Evolutionary conservation across 2,888 invertebrate species (phyloP), one percentile per base, ranked within the genome.

Genomic region (Xylocampa areola): DNA sequence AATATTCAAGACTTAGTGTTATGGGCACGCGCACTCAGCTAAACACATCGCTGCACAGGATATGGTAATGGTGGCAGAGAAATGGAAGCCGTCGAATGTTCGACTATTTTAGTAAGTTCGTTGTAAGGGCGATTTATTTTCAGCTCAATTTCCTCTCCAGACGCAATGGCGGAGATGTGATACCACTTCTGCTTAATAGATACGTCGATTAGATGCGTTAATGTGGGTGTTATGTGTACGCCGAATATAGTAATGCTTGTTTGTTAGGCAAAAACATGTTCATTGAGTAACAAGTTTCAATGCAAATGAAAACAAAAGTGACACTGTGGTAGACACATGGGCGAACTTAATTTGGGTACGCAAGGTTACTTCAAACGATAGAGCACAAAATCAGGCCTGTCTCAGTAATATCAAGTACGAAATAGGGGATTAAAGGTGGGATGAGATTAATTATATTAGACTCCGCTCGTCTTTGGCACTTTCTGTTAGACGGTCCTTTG

Each of bases 121-220:
- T 81, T 80, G 88, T 87, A 90, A 90, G 90, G 88, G 90, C 87
- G 90, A 91, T 91, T 91, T 93, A 92, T 92, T 92, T 91, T 87
- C 84, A 89, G 90, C 83, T 83, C 88, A 88, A 90, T 91, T 92
- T 93, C 92, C 92, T 92, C 81, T 84, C 68, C 81, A 88, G 84
- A 84, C 82, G 79, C 70, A 68, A 76, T 73, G 75, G 75, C 76
- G 72, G 77, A 75, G 75, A 78, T 61, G 53, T 61, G 69, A 69
- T 70, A 79, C 81, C 80, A 77, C 80, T 80, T 79, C 69, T 70
- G 68, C 73, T 67, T 68, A 64, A 81, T 71, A 74, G 73, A 79
- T 77, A 73, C 69, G 55, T 60, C 66, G 76, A 79, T 82, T 78
- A 76, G 67, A 76, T 71, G 55, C 59, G 64, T 68, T 72, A 65